A percentile compares a stretch with the other conserved stretches of the same genome.
Evolutionary conservation across 2,797 vertebrate species (phyloP).

Genomic region (Darevskia nairensis): DNA sequence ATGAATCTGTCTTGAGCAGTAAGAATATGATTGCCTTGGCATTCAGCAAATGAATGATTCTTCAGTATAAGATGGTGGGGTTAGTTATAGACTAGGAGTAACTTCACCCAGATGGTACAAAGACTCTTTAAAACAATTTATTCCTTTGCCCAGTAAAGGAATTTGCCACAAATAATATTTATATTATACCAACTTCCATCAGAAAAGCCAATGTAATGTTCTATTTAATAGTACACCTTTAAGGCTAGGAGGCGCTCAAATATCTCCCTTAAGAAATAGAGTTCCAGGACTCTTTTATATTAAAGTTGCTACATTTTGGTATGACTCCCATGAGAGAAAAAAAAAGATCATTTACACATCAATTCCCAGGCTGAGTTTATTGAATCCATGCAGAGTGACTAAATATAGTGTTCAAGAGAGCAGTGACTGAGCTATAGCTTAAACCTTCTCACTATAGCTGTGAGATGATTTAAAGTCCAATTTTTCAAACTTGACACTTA

Average conservation of each 20-base stretch:
- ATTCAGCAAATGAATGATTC: background rate
- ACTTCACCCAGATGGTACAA: background rate
- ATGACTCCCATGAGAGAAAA: slow-evolving; percentile 39
- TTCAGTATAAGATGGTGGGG: background rate
- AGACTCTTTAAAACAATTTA: background rate
- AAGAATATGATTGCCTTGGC: background rate
- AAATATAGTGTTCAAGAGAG: slow-evolving; percentile 61
- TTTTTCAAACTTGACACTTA: slow-evolving; percentile 63
- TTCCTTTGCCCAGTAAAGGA: background rate
- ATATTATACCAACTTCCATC: slow-evolving; percentile 28
- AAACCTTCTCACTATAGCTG: slow-evolving; percentile 37
- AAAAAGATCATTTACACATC: slow-evolving; percentile 54
- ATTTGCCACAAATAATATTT: slow-evolving; percentile 22
- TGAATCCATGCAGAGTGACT: slow-evolving; percentile 57
- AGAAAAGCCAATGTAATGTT: slow-evolving; percentile 29
- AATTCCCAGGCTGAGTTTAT: slow-evolving; percentile 38
- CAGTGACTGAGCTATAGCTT: slow-evolving; percentile 43
- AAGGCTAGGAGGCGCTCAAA: slow-evolving; percentile 38
- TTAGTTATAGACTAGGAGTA: background rate
- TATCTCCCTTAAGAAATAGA: slow-evolving; percentile 24
- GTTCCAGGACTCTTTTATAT: slow-evolving; percentile 48
- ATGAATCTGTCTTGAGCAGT: background rate
- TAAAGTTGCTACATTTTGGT: slow-evolving; percentile 35
- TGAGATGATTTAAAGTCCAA: slow-evolving; percentile 46
- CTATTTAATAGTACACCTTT: slow-evolving; percentile 28